Percentiles rank a stretch among this genome's conserved stretches.
Conservation (phyloP, 2,888 invertebrate genomes). For the Tethea ocularis region DNA sequence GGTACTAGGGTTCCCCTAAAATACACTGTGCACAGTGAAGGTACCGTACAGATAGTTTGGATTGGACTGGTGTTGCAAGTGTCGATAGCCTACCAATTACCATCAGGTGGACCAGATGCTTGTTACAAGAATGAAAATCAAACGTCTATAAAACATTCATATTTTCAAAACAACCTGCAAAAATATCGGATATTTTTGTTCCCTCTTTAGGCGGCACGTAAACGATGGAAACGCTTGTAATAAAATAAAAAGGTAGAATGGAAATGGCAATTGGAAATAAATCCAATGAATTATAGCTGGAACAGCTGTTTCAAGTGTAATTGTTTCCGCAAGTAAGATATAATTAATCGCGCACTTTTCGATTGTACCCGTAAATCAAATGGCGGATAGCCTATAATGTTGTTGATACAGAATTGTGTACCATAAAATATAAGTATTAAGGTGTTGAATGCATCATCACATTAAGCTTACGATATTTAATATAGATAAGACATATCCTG, state of each 20-base stretch:
- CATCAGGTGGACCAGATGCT: too few relatives aligned
- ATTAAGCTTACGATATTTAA: too few relatives aligned
- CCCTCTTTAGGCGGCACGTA: neutral
- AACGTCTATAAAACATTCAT: neutral
- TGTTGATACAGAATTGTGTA: neutral
- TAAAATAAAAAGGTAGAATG: conserved; percentile 20
- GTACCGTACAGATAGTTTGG: too few relatives aligned
- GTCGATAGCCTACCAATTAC: too few relatives aligned
- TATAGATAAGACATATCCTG: too few relatives aligned
- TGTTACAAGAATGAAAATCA: neutral
- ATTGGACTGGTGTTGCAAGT: too few relatives aligned
- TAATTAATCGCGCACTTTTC: conserved; percentile 24
- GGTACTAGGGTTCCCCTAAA: too few relatives aligned
- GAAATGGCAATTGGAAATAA: conserved; percentile 21
- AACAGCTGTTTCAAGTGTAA: conserved; percentile 41
- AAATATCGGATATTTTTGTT: conserved; percentile 6
- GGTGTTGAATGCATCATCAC: too few relatives aligned
- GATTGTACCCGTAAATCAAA: neutral
- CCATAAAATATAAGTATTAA: neutral
- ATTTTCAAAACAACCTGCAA: neutral
- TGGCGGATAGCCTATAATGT: neutral
- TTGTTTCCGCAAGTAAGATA: conserved; percentile 52
- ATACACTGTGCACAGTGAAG: too few relatives aligned
- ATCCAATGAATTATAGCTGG: conserved; percentile 43
- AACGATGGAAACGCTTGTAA: conserved; percentile 20